A percentile compares a stretch with the other conserved stretches of the same genome.
These are phyloP conservation scores for Hypotaenidia philippensis DNA, from an alignment of 2,797 vertebrate genomes.

Conservation along the genomic window DNA sequence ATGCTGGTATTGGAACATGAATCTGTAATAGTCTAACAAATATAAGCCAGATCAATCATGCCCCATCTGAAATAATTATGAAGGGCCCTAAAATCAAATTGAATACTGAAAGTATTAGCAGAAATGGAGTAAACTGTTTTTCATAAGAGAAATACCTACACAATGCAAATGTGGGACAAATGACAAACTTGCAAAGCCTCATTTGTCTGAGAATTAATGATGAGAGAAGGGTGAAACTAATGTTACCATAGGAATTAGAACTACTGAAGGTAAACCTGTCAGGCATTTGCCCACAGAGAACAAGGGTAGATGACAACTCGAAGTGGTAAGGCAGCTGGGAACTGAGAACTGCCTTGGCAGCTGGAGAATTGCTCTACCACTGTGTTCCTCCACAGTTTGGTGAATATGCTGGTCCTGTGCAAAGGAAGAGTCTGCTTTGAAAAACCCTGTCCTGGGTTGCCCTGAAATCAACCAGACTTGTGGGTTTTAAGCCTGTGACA, in stretches of 20 bases:
- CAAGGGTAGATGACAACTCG: neutral
- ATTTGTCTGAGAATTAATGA: neutral
- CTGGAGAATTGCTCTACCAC: neutral
- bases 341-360: neutral
- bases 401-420: rapidly evolving
- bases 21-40: neutral
- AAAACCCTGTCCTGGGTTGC: neutral
- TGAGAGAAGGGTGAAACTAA: neutral
- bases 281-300: neutral
- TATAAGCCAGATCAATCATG: neutral
- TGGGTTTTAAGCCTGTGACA: neutral
- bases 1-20: neutral
- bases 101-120: neutral
- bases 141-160: neutral
- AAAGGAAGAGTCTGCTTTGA: neutral
- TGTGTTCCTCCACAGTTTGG: neutral
- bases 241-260: neutral
- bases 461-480: neutral
- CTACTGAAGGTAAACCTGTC: neutral
- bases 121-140: neutral
- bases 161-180: neutral
- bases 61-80: neutral
- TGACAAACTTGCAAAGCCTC: neutral
- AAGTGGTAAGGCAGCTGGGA: neutral
- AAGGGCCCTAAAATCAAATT: neutral